Evolutionary conservation across 2,113 vertebrate genomes (phyloP).

Genomic region (Gavia stellata): DNA sequence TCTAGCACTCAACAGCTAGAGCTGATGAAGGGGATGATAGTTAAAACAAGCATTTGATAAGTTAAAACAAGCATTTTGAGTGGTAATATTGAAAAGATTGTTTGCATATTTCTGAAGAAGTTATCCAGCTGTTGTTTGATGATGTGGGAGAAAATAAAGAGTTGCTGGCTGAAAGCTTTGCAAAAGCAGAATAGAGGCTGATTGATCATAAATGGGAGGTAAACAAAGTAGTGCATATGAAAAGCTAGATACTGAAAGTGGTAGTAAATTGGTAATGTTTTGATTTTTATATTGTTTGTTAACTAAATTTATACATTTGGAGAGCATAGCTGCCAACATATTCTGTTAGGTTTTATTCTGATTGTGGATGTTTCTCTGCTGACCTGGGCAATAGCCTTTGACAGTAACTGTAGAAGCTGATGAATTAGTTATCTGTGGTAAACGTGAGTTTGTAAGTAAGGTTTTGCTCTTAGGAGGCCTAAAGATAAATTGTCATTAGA

Average conservation of each 20-base stretch:
- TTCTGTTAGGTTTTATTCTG: not conserved
- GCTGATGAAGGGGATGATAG: not conserved
- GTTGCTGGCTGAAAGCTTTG: not conserved
- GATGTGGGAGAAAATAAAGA: not conserved
- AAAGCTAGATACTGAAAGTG: not conserved
- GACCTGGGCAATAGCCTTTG: not conserved
- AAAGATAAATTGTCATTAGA: not conserved
- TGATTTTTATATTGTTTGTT: not conserved
- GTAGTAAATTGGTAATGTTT: not conserved
- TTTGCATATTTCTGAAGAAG: not conserved
- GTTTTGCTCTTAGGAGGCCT: not conserved
- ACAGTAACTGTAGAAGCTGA: not conserved
- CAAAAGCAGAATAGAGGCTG: not conserved
- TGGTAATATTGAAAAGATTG: not conserved
- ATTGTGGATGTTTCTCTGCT: not conserved
- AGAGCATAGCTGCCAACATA: rapidly evolving
- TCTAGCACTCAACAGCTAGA: rapidly evolving
- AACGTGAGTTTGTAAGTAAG: not conserved
- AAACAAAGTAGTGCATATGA: not conserved
- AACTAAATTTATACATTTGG: not conserved
- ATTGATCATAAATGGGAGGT: not conserved
- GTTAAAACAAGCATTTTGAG: not conserved
- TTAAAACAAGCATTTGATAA: not conserved
- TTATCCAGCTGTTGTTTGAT: not conserved
- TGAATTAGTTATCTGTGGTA: not conserved